Conservation (phyloP, 2,113 vertebrate species). For the Cyrtonyx montezumae region DNA sequence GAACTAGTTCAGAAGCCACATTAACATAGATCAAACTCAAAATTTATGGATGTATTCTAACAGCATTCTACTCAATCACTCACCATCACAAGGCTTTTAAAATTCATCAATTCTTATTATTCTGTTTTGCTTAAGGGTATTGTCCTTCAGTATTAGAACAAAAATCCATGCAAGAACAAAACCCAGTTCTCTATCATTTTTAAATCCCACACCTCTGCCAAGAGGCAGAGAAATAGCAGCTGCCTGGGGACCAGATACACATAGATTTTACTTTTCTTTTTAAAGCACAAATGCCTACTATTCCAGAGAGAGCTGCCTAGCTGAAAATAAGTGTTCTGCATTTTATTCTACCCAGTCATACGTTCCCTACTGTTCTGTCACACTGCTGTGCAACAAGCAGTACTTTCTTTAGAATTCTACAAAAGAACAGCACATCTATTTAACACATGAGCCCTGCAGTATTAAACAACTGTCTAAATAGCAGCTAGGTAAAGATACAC, state of each 20-base stretch:
- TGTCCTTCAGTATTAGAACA: background rate
- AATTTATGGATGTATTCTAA: background rate
- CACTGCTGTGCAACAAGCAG: slow-evolving; percentile 50
- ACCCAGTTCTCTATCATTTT: background rate
- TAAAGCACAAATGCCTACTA: slow-evolving; percentile 40
- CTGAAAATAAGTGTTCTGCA: background rate
- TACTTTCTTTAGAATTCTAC: slow-evolving; percentile 53
- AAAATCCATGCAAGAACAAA: background rate
- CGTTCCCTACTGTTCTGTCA: slow-evolving; percentile 1
- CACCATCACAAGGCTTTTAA: background rate
- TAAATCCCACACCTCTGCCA: background rate
- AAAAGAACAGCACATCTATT: slow-evolving; percentile 28
- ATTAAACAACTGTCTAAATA: background rate
- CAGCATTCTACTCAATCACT: background rate
- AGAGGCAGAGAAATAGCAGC: background rate
- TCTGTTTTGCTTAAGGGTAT: background rate
- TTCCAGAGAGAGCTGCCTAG: slow-evolving; percentile 44
- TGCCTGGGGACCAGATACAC: background rate
- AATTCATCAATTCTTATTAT: background rate
- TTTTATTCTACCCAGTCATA: slow-evolving; percentile 59
- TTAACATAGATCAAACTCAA: background rate
- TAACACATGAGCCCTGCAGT: background rate
- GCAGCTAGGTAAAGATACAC: background rate
- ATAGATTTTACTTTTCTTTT: slow-evolving; percentile 24
- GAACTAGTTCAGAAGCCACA: background rate